phyloP scores from a whole-genome alignment of 2,797 vertebrate genomes.

The Poeciliopsis infans region DNA sequence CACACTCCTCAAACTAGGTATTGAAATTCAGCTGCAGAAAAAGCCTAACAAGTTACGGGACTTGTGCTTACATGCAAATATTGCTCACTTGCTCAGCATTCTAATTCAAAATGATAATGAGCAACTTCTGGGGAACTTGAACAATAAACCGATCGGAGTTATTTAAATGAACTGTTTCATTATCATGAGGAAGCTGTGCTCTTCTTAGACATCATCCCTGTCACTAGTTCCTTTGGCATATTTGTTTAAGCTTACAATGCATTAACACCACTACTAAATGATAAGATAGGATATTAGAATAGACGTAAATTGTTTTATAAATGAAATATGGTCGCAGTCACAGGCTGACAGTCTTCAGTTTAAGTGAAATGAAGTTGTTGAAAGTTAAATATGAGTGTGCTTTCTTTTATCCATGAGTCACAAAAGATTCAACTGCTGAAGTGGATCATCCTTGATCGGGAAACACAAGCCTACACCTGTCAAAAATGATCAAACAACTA shows the following conservation, averaged over 20 bases:
- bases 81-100: neutral
- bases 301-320: neutral
- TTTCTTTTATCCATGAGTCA: neutral
- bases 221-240: slow-evolving; percentile 35
- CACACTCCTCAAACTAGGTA: neutral
- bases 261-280: neutral
- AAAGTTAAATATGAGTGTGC: neutral
- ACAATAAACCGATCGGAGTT: neutral
- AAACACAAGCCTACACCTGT: slow-evolving; percentile 20
- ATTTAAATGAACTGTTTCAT: slow-evolving; percentile 10
- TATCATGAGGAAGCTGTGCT: slow-evolving; percentile 7
- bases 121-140: slow-evolving; percentile 22
- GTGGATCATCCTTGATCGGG: neutral
- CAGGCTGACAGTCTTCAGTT: neutral
- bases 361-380: neutral
- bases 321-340: slow-evolving; percentile 12
- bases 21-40: neutral
- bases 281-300: neutral
- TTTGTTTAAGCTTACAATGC: slow-evolving; percentile 17
- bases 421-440: neutral
- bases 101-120: neutral
- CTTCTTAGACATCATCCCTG: slow-evolving; percentile 23
- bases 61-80: neutral
- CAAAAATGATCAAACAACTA: neutral
- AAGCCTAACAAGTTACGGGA: neutral